These are phyloP conservation scores for Leptestheria dahalacensis DNA, from an alignment of 1,140 invertebrate species.

Conservation along the genomic window DNA sequence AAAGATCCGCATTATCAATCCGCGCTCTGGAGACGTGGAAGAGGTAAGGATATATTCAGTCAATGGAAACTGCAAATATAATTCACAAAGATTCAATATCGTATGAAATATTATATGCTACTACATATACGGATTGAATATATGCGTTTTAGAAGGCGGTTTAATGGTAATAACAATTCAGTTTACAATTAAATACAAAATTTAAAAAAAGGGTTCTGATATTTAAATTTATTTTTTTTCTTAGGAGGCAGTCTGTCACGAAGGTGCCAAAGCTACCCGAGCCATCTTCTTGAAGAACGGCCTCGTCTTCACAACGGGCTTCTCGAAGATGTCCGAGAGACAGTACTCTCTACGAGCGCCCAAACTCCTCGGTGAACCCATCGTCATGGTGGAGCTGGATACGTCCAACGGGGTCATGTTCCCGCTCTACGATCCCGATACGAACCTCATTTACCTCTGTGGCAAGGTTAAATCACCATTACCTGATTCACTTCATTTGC, in stretches of 20 bases:
- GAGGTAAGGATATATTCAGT: conserved; percentile 31
- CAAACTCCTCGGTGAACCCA: conserved; percentile 74
- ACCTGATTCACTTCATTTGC: neutral
- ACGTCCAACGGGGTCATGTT: conserved; percentile 96
- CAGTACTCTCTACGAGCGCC: conserved; percentile 85
- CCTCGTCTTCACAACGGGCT: conserved; percentile 90
- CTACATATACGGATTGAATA: too few relatives aligned
- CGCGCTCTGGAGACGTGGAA: conserved; percentile 66
- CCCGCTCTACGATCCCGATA: conserved; percentile 96
- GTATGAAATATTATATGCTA: too few relatives aligned
- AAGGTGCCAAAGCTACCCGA: conserved; percentile 86
- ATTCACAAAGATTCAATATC: too few relatives aligned
- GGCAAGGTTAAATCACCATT: conserved; percentile 59
- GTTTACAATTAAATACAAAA: too few relatives aligned
- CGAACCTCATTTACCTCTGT: conserved; percentile 86
- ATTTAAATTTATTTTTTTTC: conserved; percentile 17
- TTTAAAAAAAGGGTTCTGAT: too few relatives aligned
- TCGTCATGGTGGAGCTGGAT: conserved; percentile 89
- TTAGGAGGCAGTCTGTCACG: conserved; percentile 75
- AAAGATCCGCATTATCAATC: conserved; percentile 90
- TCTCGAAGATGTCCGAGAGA: conserved; percentile 88
- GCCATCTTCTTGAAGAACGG: conserved; percentile 76
- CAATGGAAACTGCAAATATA: too few relatives aligned
- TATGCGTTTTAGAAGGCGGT: too few relatives aligned
- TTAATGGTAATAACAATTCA: too few relatives aligned